phyloP scores from a whole-genome alignment of 2,113 vertebrate genomes.

The Macaca fascicularis region DNA sequence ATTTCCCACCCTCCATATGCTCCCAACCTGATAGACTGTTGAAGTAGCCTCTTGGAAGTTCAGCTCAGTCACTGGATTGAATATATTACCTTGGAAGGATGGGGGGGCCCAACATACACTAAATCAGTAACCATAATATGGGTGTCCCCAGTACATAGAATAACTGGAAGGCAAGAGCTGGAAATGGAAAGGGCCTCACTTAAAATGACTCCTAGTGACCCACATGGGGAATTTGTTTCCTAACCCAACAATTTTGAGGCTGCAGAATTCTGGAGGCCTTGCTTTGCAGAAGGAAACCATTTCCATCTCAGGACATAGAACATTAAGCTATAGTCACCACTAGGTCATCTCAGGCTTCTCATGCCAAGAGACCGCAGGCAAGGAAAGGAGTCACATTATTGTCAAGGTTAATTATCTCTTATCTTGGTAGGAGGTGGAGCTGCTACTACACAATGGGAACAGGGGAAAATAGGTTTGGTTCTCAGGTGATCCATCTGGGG shows the following conservation, averaged over 20 bases:
- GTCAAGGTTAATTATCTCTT: neutral
- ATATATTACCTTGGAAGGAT: neutral
- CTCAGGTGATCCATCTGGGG: neutral
- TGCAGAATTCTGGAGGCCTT: neutral
- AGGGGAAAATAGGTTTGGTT: no score
- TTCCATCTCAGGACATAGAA: neutral
- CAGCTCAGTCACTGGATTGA: neutral
- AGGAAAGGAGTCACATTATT: neutral
- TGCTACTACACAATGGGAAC: neutral
- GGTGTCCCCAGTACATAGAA: neutral
- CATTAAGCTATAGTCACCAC: neutral
- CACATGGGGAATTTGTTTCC: neutral
- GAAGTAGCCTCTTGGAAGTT: neutral
- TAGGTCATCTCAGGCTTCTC: neutral
- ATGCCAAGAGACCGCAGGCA: neutral
- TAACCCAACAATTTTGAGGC: neutral
- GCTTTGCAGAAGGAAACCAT: neutral
- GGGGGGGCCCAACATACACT: neutral
- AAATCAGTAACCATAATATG: neutral
- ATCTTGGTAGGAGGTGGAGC: neutral
- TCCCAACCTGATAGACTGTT: neutral
- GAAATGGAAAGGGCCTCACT: neutral
- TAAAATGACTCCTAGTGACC: neutral
- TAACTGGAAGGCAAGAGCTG: neutral
- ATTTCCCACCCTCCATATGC: neutral